Conservation (phyloP, 2,797 vertebrate genomes). For the Moxostoma hubbsi region DNA sequence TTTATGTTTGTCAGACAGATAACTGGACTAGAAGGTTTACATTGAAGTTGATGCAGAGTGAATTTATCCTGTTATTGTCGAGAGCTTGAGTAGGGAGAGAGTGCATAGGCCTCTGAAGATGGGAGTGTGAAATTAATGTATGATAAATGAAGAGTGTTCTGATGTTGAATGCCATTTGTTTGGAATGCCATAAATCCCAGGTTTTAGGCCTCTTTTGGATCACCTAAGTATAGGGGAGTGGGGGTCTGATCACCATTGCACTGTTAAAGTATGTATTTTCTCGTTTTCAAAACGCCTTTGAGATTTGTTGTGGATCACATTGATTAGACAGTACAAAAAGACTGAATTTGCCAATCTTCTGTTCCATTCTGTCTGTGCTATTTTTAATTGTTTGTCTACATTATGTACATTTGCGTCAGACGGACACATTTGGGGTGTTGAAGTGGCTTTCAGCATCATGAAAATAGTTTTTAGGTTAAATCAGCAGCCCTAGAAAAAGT, state of each 20-base stretch:
- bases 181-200: slow-evolving; percentile 53
- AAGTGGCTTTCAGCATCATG: too few relatives aligned
- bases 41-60: slow-evolving; percentile 31
- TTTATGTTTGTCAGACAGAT: slow-evolving; percentile 54
- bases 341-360: too few relatives aligned
- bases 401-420: too few relatives aligned
- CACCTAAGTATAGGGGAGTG: slow-evolving; percentile 37
- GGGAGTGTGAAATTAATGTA: slow-evolving; percentile 54
- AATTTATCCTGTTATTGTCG: slow-evolving; percentile 44
- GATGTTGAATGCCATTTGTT: slow-evolving; percentile 49
- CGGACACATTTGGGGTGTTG: too few relatives aligned
- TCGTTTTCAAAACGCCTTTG: too few relatives aligned
- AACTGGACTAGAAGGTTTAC: slow-evolving; percentile 54
- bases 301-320: too few relatives aligned
- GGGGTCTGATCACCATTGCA: not conserved
- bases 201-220: slow-evolving; percentile 23
- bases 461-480: too few relatives aligned
- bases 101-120: slow-evolving; percentile 34
- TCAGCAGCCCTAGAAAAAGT: too few relatives aligned
- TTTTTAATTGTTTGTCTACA: too few relatives aligned
- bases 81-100: slow-evolving; percentile 17
- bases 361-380: too few relatives aligned
- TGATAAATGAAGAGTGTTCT: slow-evolving; percentile 56
- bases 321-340: too few relatives aligned
- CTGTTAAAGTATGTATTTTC: too few relatives aligned